Evolutionary conservation across 2,113 vertebrate genomes (phyloP).

Genomic region (Ammospiza caudacuta): DNA sequence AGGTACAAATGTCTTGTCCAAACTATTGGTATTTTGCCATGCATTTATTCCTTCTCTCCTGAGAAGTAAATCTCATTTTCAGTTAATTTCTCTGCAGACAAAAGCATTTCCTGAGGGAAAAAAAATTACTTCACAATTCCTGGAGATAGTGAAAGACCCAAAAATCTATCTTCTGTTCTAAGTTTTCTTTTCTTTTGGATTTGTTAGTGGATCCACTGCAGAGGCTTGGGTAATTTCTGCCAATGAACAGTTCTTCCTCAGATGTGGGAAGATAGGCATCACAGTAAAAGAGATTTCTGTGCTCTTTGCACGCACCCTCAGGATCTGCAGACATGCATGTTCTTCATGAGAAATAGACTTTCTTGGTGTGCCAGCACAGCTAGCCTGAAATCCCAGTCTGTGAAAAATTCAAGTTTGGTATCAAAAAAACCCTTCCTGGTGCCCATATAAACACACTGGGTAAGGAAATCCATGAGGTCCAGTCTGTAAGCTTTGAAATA

Average conservation of each 20-base stretch:
- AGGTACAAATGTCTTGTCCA: background rate
- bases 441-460: background rate
- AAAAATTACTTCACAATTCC: background rate
- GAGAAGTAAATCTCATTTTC: background rate
- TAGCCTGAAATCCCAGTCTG: background rate
- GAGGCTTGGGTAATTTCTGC: background rate
- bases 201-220: background rate
- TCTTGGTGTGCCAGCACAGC: background rate
- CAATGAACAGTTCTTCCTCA: background rate
- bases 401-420: background rate
- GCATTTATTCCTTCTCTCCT: background rate
- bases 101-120: background rate
- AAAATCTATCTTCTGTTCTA: background rate
- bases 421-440: background rate
- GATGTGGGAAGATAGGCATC: background rate
- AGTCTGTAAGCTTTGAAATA: background rate
- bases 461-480: background rate
- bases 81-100: background rate
- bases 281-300: background rate
- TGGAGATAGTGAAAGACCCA: background rate
- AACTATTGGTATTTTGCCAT: background rate
- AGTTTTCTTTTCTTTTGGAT: background rate
- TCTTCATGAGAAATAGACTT: background rate
- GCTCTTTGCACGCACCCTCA: background rate
- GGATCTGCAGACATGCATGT: background rate